Conservation (phyloP, 2,113 vertebrate genomes). For the Arizona elegans region DNA sequence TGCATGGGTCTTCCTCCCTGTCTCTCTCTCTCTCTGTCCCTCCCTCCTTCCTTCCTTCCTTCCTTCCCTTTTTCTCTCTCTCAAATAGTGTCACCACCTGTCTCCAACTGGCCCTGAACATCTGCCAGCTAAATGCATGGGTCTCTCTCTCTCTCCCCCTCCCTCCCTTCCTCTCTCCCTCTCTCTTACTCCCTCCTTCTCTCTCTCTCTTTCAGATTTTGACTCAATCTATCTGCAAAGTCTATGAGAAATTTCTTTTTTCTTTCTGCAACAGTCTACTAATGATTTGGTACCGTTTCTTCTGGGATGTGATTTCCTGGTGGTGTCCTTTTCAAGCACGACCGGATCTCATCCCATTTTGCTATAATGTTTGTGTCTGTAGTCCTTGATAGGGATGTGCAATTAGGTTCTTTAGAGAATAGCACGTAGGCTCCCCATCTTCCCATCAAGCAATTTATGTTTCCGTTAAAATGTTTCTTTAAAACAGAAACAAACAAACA, state of each 20-base stretch:
- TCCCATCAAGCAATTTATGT: neutral
- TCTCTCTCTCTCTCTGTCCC: no score
- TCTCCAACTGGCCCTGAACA: neutral
- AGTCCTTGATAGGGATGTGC: neutral
- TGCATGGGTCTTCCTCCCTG: no score
- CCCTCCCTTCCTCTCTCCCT: accelerated
- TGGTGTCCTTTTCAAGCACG: neutral
- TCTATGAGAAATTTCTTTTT: neutral
- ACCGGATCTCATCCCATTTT: neutral
- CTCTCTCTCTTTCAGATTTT: neutral
- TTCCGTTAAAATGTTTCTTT: neutral
- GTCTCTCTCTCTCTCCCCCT: neutral
- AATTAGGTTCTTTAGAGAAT: neutral
- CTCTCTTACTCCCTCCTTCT: neutral
- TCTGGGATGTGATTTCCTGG: neutral
- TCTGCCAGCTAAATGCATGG: neutral
- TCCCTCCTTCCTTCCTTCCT: neutral
- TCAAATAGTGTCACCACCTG: neutral
- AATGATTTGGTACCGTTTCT: neutral
- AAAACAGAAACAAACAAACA: neutral
- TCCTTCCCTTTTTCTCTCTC: no score
- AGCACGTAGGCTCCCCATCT: neutral
- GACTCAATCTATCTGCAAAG: neutral
- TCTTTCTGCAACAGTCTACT: neutral
- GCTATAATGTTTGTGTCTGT: neutral